Conservation (phyloP, 1,140 invertebrate species). For the Drosophila suzukii region DNA sequence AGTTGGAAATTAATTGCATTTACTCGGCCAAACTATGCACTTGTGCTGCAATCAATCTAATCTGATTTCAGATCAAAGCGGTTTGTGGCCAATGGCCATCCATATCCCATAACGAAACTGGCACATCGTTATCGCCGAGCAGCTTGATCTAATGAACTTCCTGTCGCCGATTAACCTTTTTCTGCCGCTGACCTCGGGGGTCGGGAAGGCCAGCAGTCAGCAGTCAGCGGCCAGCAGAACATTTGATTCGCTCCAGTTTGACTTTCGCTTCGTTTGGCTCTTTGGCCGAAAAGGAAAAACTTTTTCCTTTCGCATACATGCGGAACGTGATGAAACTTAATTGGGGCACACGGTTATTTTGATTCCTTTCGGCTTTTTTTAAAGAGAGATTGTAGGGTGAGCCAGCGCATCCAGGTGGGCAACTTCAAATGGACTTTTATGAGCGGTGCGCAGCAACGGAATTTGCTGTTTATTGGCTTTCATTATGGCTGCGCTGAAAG, state of each 20-base stretch:
- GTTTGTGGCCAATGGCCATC: conserved; percentile 13
- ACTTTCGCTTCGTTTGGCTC: conserved; percentile 68
- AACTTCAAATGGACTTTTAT: conserved; percentile 47
- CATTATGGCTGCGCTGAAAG: conserved; percentile 50
- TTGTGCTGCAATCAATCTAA: conserved; percentile 36
- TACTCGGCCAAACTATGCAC: conserved; percentile 44
- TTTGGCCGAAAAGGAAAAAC: conserved; percentile 36
- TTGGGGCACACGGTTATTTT: conserved; percentile 46
- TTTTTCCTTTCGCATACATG: conserved; percentile 62
- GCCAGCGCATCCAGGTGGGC: conserved; percentile 14
- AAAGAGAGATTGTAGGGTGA: not conserved
- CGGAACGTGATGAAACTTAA: conserved; percentile 76
- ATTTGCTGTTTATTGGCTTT: conserved; percentile 63
- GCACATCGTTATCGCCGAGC: conserved; percentile 50
- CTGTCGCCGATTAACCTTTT: conserved; percentile 64
- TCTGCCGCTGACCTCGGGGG: conserved; percentile 30
- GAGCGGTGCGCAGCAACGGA: conserved; percentile 43
- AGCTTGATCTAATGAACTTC: conserved; percentile 75
- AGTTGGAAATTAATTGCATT: conserved; percentile 67
- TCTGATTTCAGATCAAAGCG: conserved; percentile 22
- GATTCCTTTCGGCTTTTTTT: not conserved
- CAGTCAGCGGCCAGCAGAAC: conserved; percentile 7
- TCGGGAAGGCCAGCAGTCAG: not conserved
- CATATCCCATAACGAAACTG: conserved; percentile 36
- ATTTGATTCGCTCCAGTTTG: conserved; percentile 41